Base-by-base conservation (phyloP, 2,888 invertebrate genomes). In the Amblyjoppa proteus region DNA sequence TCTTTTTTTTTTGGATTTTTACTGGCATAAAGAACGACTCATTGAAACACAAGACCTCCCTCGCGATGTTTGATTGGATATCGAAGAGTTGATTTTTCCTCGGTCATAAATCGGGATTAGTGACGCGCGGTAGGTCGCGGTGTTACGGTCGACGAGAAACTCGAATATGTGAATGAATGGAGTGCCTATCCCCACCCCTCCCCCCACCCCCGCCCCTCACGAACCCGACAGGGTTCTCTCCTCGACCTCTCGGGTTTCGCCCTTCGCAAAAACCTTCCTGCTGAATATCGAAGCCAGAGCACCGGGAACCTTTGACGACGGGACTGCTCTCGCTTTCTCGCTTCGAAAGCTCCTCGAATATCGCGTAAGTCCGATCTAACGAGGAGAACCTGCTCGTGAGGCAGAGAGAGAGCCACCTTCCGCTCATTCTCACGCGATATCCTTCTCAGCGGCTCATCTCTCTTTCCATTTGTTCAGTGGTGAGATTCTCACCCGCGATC, bases 51-150 rank as follows among this genome's bases (percentile, higher is more conserved):
- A 83, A 88, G 83, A 77, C 71, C 45, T 49, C 28, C 61, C 70
- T 56, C 34, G 78, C 68, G 80, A 78, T 74, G 68, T 69, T 85
- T 79, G 89, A 88, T 85, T 88, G 84, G 85, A 87, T 87, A 89
- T 90, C 90, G 89, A 87, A 86, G 87, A 89, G 90, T 89, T 88
- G 90, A 92, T 90, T 91, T 91, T 91, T 90, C 91, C 75, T 89
- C 85, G 85, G 88, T 79, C 88, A 88, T 90, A 91, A 90, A 91
- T 91, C 86, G 90, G 91, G 93, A 93, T 93, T 91, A 92, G 90
- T 88, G 90, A 89, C 91, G 92, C 91, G 93, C 92, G 93, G 92
- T 93, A 92, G 92, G 93, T 93, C 93, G 91, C 83, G 85, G 85
- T 75, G 87, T 82, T 82, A 76, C 83, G 76, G 79, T 76, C 81